A percentile compares a stretch with the other conserved stretches of the same genome.
phyloP scores from a whole-genome alignment of 2,113 vertebrate genomes.

The Chinchilla lanigera region DNA sequence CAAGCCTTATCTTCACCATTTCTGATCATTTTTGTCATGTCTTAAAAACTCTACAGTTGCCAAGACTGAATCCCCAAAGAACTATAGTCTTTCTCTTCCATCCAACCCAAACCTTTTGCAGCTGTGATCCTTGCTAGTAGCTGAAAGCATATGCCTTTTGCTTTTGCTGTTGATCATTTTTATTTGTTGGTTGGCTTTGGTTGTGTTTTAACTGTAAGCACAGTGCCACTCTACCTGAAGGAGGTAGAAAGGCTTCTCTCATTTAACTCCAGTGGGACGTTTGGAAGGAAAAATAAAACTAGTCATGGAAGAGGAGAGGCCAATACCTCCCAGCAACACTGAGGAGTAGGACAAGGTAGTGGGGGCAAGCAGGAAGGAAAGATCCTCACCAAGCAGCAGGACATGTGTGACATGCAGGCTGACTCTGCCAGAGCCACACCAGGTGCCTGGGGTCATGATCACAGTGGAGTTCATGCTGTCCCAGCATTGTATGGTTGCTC shows the following conservation, averaged over 20 bases:
- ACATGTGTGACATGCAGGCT: neutral
- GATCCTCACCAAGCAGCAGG: neutral
- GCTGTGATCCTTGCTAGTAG: neutral
- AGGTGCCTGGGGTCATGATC: neutral
- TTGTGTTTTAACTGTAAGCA: neutral
- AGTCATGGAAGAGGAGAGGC: neutral
- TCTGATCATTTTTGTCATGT: neutral
- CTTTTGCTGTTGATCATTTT: neutral
- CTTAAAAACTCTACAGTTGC: neutral
- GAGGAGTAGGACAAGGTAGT: neutral
- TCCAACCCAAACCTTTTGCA: neutral
- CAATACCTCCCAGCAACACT: neutral
- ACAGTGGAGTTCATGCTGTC: neutral
- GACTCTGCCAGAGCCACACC: neutral
- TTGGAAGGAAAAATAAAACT: neutral
- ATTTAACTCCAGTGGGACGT: neutral
- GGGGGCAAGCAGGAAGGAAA: neutral
- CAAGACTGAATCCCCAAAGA: neutral
- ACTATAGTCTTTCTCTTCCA: neutral
- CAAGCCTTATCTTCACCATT: neutral
- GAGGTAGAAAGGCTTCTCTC: neutral
- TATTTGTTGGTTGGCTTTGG: neutral
- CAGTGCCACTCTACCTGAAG: neutral
- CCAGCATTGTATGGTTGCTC: fast-evolving
- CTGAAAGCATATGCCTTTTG: neutral